Evolutionary conservation across 2,888 invertebrate species (phyloP).

Genomic region (Villa cingulata): DNA sequence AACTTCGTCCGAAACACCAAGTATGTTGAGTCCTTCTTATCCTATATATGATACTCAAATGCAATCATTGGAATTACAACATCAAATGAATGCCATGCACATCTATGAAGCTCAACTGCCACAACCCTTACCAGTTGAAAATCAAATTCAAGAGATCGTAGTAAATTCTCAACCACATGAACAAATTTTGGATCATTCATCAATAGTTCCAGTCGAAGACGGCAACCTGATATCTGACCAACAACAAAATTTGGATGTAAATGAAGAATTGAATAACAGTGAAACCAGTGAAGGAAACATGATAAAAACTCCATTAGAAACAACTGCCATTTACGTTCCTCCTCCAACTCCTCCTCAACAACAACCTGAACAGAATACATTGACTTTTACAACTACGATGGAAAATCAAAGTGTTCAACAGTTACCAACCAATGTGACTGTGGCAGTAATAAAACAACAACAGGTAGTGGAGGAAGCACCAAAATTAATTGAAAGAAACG

Average conservation of each 20-base stretch:
- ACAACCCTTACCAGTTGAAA: constrained; percentile 4
- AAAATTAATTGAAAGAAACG: background rate
- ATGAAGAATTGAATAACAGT: too few species aligned
- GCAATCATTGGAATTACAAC: constrained; percentile 25
- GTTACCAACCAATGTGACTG: background rate
- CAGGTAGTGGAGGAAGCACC: background rate
- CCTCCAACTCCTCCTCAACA: background rate
- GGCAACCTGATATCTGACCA: constrained; percentile 1
- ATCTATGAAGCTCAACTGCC: constrained; percentile 26
- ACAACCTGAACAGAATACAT: constrained; percentile 1
- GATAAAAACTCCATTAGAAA: too few species aligned
- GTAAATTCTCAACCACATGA: too few species aligned
- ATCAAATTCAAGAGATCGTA: constrained; percentile 5
- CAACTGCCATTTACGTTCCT: too few species aligned
- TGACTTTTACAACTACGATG: background rate
- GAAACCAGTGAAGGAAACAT: too few species aligned
- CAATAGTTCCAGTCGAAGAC: constrained; percentile 1
- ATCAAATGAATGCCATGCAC: constrained; percentile 33
- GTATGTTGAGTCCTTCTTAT: constrained; percentile 29
- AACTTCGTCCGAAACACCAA: constrained; percentile 30
- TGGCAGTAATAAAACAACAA: constrained; percentile 1
- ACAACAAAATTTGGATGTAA: too few species aligned
- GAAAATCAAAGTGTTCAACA: constrained; percentile 1
- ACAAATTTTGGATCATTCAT: too few species aligned
- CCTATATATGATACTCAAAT: constrained; percentile 22